Percentiles rank a stretch among this genome's conserved stretches.
These are phyloP conservation scores for Sinella curviseta DNA, from an alignment of 1,140 invertebrate species.

Conservation along the genomic window DNA sequence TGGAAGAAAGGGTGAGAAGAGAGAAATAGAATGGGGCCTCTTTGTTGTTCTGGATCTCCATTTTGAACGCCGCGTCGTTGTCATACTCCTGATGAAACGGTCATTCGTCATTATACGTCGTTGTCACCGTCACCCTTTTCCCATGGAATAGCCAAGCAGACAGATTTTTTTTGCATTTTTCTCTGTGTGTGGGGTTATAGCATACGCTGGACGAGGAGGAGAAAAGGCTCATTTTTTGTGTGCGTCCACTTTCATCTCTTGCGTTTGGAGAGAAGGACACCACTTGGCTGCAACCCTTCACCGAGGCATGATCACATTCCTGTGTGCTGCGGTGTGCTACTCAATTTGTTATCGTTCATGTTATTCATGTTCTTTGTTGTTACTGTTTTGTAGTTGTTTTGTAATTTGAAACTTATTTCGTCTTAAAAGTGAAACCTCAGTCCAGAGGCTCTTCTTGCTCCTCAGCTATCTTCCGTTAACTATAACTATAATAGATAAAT, in stretches of 20 bases:
- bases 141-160: background rate
- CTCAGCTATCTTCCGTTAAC: no score
- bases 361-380: no score
- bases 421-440: background rate
- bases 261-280: background rate
- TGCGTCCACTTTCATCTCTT: slow-evolving; percentile 7
- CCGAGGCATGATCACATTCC: slow-evolving; percentile 15
- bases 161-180: background rate
- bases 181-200: background rate
- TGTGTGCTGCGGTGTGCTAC: background rate
- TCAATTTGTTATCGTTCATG: no score
- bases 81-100: background rate
- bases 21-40: slow-evolving; percentile 13
- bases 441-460: background rate
- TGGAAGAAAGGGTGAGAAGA: background rate
- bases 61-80: background rate
- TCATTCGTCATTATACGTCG: slow-evolving; percentile 18
- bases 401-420: background rate
- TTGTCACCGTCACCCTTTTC: background rate
- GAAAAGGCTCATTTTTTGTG: background rate
- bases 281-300: slow-evolving; percentile 25
- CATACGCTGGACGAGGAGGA: background rate
- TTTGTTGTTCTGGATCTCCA: background rate
- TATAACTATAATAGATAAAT: no score
- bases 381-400: no score